Conservation (phyloP, 2,797 vertebrate genomes). For the Amblyopsis hoosieri region DNA sequence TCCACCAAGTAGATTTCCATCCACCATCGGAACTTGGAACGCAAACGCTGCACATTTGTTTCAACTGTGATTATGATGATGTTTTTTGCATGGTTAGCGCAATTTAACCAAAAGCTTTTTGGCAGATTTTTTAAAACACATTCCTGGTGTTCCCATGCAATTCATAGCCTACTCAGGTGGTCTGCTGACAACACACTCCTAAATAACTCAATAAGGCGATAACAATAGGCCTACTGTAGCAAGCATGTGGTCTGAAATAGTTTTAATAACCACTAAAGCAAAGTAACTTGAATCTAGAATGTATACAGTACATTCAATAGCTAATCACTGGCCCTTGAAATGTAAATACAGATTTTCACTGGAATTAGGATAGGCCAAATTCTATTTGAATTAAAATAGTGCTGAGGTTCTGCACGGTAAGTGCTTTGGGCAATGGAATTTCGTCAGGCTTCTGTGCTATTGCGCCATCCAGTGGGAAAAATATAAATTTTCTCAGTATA, state of each 20-base stretch:
- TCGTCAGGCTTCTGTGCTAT: conserved; percentile 4
- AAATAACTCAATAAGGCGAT: too few relatives aligned
- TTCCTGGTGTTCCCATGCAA: background rate
- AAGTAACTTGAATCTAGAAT: too few relatives aligned
- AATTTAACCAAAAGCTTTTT: conserved; percentile 2
- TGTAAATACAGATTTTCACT: too few relatives aligned
- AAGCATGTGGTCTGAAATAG: too few relatives aligned
- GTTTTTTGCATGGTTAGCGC: conserved; percentile 11
- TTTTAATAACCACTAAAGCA: too few relatives aligned
- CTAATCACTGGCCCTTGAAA: too few relatives aligned
- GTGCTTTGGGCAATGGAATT: too few relatives aligned
- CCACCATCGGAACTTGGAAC: conserved; percentile 26
- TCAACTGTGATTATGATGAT: conserved; percentile 26
- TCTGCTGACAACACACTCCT: too few relatives aligned
- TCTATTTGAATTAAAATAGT: background rate
- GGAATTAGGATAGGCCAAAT: background rate
- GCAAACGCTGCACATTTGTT: conserved; percentile 33
- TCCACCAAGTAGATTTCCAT: conserved; percentile 60
- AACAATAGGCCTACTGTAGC: too few relatives aligned
- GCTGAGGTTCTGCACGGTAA: too few relatives aligned
- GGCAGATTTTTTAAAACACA: background rate
- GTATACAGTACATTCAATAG: too few relatives aligned
- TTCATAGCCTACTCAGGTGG: too few relatives aligned
- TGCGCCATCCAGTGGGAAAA: conserved; percentile 27
- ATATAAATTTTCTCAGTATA: conserved; percentile 6